Evolutionary conservation across 2,113 vertebrate genomes (phyloP), one percentile per base, ranked within the genome.

Genomic region (Hypomesus transpacificus): DNA sequence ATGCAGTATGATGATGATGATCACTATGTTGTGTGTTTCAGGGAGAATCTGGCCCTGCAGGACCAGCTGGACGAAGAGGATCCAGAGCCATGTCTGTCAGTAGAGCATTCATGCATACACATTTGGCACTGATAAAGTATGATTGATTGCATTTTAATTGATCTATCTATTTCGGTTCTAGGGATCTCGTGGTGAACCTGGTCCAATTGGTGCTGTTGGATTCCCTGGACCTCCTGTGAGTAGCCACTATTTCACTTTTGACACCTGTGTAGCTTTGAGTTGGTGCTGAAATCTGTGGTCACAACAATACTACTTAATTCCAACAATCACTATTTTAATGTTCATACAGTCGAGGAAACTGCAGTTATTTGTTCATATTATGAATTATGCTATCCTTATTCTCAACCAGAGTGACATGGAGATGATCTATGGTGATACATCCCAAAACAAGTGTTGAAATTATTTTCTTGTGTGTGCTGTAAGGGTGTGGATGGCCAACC

Each of bases 401-500:
- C 39, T 46, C 39, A 11, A 46, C 39, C 39, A 46, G 39, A 46
- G 9, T 11, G 9, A 46, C 7, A 46, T 13, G 9, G 39, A 7
- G 39, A 11, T 46, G 39, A 46, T 9, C 7, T 46, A 13, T 46
- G 6, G 39, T 46, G 39, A 46, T 46, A 46, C 39, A 46, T 2
- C 59, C 11, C 24, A 61, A 26, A 17, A 61, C 22, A 56, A 56
- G 53, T 56, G 17, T n/a, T 63, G 8, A 24, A 1, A 26, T 16
- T 34, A 6, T 18, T 63, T 63, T 17, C 31, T 24, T 63, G 6
- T 3, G 0, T 21, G 24, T 63, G 7, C 7, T 74, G 7, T 0
- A 0, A 98, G 98, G 97, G 98, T 50, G 86, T 90, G 68, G 97
- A 99, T 79, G 98, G 97, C 78, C 96, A 99, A 58, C 94, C 97